phyloP scores from a whole-genome alignment of 23 tunicate species.

The Ciona savignyi region DNA sequence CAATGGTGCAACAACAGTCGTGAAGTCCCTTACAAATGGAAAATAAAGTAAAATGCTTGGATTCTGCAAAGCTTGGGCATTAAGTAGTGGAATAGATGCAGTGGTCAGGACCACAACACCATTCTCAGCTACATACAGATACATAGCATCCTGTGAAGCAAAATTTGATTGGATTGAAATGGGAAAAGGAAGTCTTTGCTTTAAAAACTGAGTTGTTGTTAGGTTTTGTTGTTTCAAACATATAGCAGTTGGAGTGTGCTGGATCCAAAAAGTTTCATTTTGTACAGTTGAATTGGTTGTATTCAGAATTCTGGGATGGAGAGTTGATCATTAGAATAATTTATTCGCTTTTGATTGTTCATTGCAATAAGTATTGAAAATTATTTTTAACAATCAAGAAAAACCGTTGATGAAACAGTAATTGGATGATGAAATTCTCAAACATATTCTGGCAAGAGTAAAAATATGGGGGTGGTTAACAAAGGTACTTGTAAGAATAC shows the following conservation, averaged over 20 bases:
- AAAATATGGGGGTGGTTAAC: too few relatives aligned
- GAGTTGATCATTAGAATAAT: too few relatives aligned
- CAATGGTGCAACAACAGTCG: slow-evolving; percentile 39
- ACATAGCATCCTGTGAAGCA: background rate
- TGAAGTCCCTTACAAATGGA: slow-evolving; percentile 25
- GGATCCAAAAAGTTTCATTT: background rate
- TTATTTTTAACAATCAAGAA: too few relatives aligned
- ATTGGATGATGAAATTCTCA: too few relatives aligned
- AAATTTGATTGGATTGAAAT: background rate
- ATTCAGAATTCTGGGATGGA: too few relatives aligned
- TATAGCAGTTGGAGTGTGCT: background rate
- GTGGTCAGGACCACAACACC: slow-evolving; percentile 35
- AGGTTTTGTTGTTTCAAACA: background rate
- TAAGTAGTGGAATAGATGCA: slow-evolving; percentile 5
- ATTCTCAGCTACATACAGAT: slow-evolving; percentile 51
- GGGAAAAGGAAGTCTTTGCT: background rate
- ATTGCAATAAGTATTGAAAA: too few relatives aligned
- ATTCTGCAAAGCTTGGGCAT: slow-evolving; percentile 31
- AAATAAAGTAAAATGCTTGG: slow-evolving; percentile 36
- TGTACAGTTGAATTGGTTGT: too few relatives aligned
- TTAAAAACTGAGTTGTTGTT: background rate
- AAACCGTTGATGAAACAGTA: too few relatives aligned
- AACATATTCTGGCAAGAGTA: too few relatives aligned
- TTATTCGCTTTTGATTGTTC: too few relatives aligned
- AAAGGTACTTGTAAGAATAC: too few relatives aligned